Percentiles rank a stretch among this genome's conserved stretches.
Conservation (phyloP, 2,797 vertebrate genomes). For the Sebastes oblongus region DNA sequence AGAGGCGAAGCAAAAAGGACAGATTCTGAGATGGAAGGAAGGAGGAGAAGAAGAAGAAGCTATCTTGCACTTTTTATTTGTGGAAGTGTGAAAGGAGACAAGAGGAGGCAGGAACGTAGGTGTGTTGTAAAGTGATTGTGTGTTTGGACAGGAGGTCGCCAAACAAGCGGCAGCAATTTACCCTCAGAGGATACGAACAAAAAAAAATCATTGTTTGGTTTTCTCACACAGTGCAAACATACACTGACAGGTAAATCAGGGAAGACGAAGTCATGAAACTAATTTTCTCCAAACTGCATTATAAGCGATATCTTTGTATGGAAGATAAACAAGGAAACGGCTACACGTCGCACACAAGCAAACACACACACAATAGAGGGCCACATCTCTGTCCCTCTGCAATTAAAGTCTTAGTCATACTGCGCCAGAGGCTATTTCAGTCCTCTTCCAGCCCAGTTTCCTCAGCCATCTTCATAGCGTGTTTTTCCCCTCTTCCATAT, state of each 20-base stretch:
- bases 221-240: slow-evolving; percentile 8
- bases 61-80: neutral
- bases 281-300: slow-evolving; percentile 44
- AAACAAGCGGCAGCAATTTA: slow-evolving; percentile 27
- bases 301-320: slow-evolving; percentile 47
- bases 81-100: slow-evolving; percentile 15
- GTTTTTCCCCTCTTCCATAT: slow-evolving; percentile 21
- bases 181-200: neutral
- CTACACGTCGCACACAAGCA: slow-evolving; percentile 1
- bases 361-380: slow-evolving; percentile 52
- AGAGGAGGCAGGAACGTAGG: slow-evolving; percentile 2
- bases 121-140: slow-evolving; percentile 10
- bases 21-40: neutral
- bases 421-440: slow-evolving; percentile 76
- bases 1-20: slow-evolving; percentile 14
- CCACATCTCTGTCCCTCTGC: slow-evolving; percentile 72
- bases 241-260: slow-evolving; percentile 46
- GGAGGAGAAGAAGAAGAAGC: neutral
- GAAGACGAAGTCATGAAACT: slow-evolving; percentile 33
- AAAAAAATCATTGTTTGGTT: slow-evolving; percentile 10
- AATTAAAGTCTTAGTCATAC: slow-evolving; percentile 83
- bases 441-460: slow-evolving; percentile 62
- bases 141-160: neutral
- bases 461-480: slow-evolving; percentile 43
- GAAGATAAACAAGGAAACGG: slow-evolving; percentile 41